A percentile compares a stretch with the other conserved stretches of the same genome.
phyloP scores from a whole-genome alignment of 2,113 vertebrate species.

The Microtus montanus region DNA sequence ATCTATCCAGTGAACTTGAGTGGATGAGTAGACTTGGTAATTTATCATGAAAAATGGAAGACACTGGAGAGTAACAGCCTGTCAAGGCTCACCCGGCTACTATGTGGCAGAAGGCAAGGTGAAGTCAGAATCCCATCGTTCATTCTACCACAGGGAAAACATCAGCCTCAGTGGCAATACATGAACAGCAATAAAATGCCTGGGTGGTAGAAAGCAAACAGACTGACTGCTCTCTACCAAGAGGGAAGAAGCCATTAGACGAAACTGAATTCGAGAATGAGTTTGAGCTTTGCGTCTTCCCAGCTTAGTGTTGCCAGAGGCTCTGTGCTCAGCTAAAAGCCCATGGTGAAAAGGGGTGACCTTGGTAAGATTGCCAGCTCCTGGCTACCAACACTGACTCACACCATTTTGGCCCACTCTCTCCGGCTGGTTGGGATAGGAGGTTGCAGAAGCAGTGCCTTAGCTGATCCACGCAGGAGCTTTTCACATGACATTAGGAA shows the following conservation, averaged over 20 bases:
- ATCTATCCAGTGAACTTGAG: not conserved
- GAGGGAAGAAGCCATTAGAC: slow-evolving; percentile 22
- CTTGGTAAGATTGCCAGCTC: not conserved
- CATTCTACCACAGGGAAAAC: not conserved
- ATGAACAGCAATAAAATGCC: slow-evolving; percentile 40
- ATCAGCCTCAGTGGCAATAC: not conserved
- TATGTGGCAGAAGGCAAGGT: not conserved
- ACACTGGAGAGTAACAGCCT: not conserved
- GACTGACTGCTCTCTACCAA: not conserved
- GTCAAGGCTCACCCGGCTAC: not conserved
- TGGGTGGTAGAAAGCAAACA: slow-evolving; percentile 58
- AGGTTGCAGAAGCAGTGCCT: not conserved
- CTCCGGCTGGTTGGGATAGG: not conserved
- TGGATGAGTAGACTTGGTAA: not conserved
- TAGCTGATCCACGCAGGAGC: not conserved
- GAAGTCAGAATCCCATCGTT: not conserved
- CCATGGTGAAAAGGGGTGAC: not conserved
- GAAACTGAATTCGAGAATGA: slow-evolving; percentile 59
- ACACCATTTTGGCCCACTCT: not conserved
- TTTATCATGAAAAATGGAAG: not conserved
- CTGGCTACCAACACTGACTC: slow-evolving; percentile 50
- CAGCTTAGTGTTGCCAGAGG: slow-evolving; percentile 8
- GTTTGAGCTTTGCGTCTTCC: slow-evolving; percentile 44
- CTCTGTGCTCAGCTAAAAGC: not conserved
- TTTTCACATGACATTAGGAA: slow-evolving; percentile 52